These are phyloP conservation scores for Chesias legatella DNA, from an alignment of 2,888 invertebrate species.

Conservation along the genomic window DNA sequence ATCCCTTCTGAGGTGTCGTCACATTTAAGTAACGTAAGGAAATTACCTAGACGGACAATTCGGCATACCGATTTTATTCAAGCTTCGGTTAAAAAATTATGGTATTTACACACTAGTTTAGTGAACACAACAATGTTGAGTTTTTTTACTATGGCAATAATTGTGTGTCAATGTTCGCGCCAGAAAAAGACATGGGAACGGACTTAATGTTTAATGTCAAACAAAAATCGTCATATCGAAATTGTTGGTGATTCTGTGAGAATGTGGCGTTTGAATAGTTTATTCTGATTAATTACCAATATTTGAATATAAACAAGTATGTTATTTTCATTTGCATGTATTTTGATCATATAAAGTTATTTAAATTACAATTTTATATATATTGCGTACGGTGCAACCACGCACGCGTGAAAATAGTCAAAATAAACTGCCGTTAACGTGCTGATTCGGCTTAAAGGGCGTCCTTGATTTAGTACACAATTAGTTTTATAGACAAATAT, in stretches of 20 bases:
- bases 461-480: background rate
- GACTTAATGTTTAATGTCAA: constrained; percentile 1
- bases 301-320: too few relatives aligned
- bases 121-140: too few relatives aligned
- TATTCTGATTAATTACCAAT: background rate
- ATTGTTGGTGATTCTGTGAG: constrained; percentile 5
- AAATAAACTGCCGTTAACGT: constrained; percentile 9
- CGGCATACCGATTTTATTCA: too few relatives aligned
- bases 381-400: constrained; percentile 2
- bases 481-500: background rate
- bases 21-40: too few relatives aligned
- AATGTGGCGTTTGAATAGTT: constrained; percentile 8
- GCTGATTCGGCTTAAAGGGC: constrained; percentile 3
- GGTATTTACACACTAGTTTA: too few relatives aligned
- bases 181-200: constrained; percentile 42
- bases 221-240: background rate
- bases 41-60: too few relatives aligned
- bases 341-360: too few relatives aligned
- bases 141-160: constrained; percentile 22
- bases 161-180: constrained; percentile 52
- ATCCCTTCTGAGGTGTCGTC: too few relatives aligned
- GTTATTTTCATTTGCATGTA: too few relatives aligned
- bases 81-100: too few relatives aligned
- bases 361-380: too few relatives aligned
- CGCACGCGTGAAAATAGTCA: background rate